These are phyloP conservation scores for Echeneis naucrates DNA, from an alignment of 2,797 vertebrate species.

Conservation along the genomic window DNA sequence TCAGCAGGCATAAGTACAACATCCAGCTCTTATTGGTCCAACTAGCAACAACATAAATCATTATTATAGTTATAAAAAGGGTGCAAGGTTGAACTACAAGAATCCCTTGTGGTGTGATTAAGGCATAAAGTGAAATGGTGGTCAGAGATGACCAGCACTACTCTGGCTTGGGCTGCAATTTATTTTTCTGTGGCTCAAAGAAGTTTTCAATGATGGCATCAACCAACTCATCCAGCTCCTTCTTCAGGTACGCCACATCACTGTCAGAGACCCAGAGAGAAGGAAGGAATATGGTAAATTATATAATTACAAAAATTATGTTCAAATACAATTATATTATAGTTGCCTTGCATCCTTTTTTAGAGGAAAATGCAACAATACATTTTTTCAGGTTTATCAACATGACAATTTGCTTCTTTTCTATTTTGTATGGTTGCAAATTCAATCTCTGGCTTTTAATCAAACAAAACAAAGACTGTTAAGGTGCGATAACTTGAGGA, in stretches of 20 bases:
- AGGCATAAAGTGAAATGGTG: slow-evolving; percentile 48
- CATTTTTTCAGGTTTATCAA: neutral
- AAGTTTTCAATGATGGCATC: slow-evolving; percentile 92
- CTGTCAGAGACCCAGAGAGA: slow-evolving; percentile 75
- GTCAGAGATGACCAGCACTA: slow-evolving; percentile 46
- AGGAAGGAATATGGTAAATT: neutral
- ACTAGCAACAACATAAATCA: neutral
- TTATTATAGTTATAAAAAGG: slow-evolving; percentile 12
- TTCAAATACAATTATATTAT: too few relatives aligned
- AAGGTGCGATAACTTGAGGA: neutral
- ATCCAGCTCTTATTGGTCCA: neutral
- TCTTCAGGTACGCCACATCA: slow-evolving; percentile 89
- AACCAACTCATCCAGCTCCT: slow-evolving; percentile 90
- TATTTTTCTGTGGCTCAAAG: slow-evolving; percentile 95
- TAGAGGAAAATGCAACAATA: neutral
- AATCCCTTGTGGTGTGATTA: slow-evolving; percentile 32
- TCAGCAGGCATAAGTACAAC: neutral
- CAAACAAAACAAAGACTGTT: neutral
- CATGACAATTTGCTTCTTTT: neutral
- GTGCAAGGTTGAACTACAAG: too few relatives aligned
- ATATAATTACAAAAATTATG: too few relatives aligned
- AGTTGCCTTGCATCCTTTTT: neutral
- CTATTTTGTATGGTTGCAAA: neutral
- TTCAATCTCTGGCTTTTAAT: neutral
- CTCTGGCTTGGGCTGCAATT: slow-evolving; percentile 86